phyloP scores from a whole-genome alignment of 2,888 invertebrate genomes.

The Acheta domesticus region DNA sequence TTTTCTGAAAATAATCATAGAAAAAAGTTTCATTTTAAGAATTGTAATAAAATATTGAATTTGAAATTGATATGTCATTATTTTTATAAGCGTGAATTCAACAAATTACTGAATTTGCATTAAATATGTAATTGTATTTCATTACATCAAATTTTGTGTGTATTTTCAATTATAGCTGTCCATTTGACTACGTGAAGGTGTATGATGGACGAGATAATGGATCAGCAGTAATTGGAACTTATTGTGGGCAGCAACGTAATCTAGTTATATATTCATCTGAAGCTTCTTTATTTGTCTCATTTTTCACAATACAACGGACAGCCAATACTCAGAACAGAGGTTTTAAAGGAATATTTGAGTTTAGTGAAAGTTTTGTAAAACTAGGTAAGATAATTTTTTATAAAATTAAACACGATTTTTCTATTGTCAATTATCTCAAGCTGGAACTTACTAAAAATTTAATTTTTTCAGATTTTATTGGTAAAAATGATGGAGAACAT shows the following conservation, averaged over 20 bases:
- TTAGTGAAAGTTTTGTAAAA: slow-evolving; percentile 97
- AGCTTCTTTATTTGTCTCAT: slow-evolving; percentile 84
- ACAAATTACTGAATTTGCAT: too few relatives aligned
- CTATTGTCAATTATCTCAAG: too few relatives aligned
- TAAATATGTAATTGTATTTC: too few relatives aligned
- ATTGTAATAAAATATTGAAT: too few relatives aligned
- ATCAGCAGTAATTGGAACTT: slow-evolving; percentile 89
- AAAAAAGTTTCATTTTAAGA: too few relatives aligned
- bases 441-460: too few relatives aligned
- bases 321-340: slow-evolving; percentile 96
- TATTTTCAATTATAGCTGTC: slow-evolving; percentile 69
- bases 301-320: slow-evolving; percentile 85
- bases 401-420: neutral
- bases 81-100: too few relatives aligned
- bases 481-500: slow-evolving; percentile 89
- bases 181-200: slow-evolving; percentile 96
- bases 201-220: slow-evolving; percentile 90
- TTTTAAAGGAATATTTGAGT: slow-evolving; percentile 97
- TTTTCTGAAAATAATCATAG: too few relatives aligned
- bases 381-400: slow-evolving; percentile 65
- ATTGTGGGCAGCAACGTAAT: slow-evolving; percentile 96
- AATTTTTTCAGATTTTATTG: slow-evolving; percentile 74
- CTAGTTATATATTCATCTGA: slow-evolving; percentile 93
- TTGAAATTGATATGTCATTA: too few relatives aligned
- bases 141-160: too few relatives aligned